Base-by-base conservation (phyloP, 2,888 invertebrate genomes). In the Unio delphinus region DNA sequence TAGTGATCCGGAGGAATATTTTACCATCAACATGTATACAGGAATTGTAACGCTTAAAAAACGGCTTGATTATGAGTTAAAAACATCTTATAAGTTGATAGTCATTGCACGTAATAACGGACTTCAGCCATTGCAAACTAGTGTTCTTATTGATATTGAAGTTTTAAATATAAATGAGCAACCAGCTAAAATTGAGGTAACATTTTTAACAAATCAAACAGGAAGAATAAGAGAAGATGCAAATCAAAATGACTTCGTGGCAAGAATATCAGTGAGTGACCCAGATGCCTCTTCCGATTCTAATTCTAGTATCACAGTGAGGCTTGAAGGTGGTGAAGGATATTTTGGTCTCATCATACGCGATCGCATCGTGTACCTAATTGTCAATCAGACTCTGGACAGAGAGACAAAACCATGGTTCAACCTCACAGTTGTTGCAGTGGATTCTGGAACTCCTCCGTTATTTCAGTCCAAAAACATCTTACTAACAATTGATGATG, bases 91-190 rank as follows among this genome's bases (percentile, higher is more conserved):
- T 89, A 97, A 98, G 89, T 91, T 99, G 77, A 96, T 98, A 7
- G 95, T 99, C 3, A 96, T 96, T 58, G 99, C 98, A 0, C 93
- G 94, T 85, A 99, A 99, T 90, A 94, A 95, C 83, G 98, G 98
- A 1, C 94, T 95, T 45, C 97, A 97, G 85, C 95, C 97, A 0
- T 92, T 98, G 73, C 97, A 97, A 59, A 80, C 84, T 4, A 83
- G 78, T 7, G 86, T 87, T 20, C 82, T 84, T 17, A 80, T 88
- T n/a, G 85, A 88, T 68, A 81, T 89, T 55, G 75, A 78, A 26
- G 75, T 89, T 0, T 61, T 76, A 20, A 85, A 89, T 68, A 82
- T 89, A 63, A 89, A 89, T 71, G 88, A 97, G 90, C 83, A 85
- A 71, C 96, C 96, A 85, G 97, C 98, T 0, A 95, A 95, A 20